phyloP scores from a whole-genome alignment of 2,797 vertebrate species.

The Graptemys geographica region DNA sequence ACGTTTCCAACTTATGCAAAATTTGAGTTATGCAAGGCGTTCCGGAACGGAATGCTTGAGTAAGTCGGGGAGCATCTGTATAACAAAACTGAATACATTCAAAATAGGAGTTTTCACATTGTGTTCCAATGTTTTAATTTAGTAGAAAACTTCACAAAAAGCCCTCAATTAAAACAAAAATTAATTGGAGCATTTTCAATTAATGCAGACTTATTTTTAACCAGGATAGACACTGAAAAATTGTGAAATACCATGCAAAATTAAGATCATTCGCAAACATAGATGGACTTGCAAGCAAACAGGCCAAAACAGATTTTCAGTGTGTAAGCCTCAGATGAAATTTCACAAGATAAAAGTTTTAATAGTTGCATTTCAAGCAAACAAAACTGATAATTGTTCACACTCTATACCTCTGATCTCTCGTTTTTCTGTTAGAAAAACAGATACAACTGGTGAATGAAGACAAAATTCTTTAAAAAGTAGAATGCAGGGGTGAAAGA shows the following conservation, averaged over 20 bases:
- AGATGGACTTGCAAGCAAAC: not conserved
- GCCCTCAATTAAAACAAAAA: not conserved
- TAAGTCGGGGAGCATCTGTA: too few relatives aligned
- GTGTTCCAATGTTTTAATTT: not conserved
- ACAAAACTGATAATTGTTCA: not conserved
- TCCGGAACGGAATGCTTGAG: too few relatives aligned
- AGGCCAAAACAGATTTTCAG: not conserved
- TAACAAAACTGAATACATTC: not conserved
- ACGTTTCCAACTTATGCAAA: too few relatives aligned
- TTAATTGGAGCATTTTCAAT: not conserved
- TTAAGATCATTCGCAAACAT: not conserved
- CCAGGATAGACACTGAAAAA: not conserved
- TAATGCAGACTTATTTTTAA: conserved; percentile 22
- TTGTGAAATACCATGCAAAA: not conserved
- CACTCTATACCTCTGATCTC: not conserved
- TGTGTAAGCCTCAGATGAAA: not conserved
- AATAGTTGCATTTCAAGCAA: conserved; percentile 6
- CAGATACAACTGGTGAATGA: not conserved
- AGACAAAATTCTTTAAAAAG: not conserved
- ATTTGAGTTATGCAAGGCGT: too few relatives aligned
- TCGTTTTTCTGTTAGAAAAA: not conserved
- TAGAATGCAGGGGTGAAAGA: not conserved
- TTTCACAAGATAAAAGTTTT: conserved; percentile 17
- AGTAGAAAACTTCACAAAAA: not conserved
- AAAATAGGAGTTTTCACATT: not conserved